Conservation (phyloP, 2,113 vertebrate genomes). For the Dermatemys mawii region DNA sequence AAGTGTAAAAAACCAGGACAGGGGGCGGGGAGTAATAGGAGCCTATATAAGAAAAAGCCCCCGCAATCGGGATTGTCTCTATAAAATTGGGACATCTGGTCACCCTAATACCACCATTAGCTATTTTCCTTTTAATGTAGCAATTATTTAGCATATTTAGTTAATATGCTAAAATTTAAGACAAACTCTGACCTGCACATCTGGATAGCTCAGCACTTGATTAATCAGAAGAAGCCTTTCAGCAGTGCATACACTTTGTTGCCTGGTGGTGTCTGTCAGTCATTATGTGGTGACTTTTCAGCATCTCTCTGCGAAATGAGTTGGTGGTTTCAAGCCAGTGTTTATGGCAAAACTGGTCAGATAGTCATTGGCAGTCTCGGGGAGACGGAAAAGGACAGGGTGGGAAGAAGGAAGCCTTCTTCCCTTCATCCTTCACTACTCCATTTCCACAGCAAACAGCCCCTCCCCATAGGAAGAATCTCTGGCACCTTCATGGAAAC, state of each 20-base stretch:
- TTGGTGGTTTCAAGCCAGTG: neutral
- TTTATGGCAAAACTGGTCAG: neutral
- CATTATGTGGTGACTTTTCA: neutral
- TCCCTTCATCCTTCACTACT: neutral
- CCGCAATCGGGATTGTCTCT: no score
- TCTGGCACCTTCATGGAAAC: neutral
- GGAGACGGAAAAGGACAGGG: neutral
- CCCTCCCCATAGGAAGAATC: neutral
- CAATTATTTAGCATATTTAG: neutral
- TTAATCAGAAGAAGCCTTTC: neutral
- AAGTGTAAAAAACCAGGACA: no score
- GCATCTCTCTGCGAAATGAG: neutral
- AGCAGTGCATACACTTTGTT: neutral
- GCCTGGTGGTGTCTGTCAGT: neutral
- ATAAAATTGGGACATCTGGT: no score
- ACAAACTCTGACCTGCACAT: neutral
- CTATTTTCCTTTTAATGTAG: accelerated
- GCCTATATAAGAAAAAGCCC: no score
- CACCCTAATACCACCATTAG: accelerated
- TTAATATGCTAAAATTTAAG: neutral
- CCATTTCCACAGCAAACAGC: neutral
- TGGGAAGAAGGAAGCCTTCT: neutral
- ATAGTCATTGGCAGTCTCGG: neutral
- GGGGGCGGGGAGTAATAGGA: no score
- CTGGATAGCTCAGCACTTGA: neutral